Base-by-base conservation (phyloP, 30 jellyfish, hydroid and myxozoan genomes). In the Phacellophora camtschatica region DNA sequence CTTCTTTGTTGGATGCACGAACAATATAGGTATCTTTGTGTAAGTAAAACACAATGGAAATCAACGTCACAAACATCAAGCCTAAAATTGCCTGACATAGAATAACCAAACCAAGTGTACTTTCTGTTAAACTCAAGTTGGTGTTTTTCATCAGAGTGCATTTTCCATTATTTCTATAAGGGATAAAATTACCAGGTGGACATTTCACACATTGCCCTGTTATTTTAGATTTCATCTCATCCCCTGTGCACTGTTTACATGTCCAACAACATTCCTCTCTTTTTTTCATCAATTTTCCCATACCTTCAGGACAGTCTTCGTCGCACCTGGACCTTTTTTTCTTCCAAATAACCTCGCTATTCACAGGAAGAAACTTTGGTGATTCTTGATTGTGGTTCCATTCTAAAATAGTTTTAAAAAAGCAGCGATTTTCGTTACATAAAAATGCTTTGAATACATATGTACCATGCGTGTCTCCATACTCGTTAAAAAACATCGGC, bases 1-100 rank as follows among this genome's bases (percentile, higher is more conserved):
- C 56, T 54, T 80, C 91, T 70, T 72, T 72, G 39, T 78, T 82
- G 22, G 97, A 79, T 25, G 97, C 97, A 4, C 90, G 83, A 12
- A 88, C 90, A 12, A 88, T 48, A 64, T 88, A 91, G 63, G 97
- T 78, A 72, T 81, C 30, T 46, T 85, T 43, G 82, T 88, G 73
- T 39, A 20, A 51, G 80, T 41, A 29, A 50, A 88, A 63, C 18
- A 66, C 71, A 27, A 53, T 31, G 39, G 32, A 34, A 6, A 79
- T 35, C 10, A 81, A n/a, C 1, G 51, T 13, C 31, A 74, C 90
- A 7, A 53, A 36, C 18, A 81, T 15, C 53, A 63, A 86, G 10
- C 97, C 97, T 4, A 66, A 5, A 20, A 55, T 29, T 13, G 91
- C 43, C 35, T 37, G 23, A 7, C 80, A 34, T 13, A 72, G 19